A percentile compares a stretch with the other conserved stretches of the same genome.
Evolutionary conservation across 30 jellyfish, hydroid and myxozoan genomes (phyloP).

Genomic region (Sanderia malayensis): DNA sequence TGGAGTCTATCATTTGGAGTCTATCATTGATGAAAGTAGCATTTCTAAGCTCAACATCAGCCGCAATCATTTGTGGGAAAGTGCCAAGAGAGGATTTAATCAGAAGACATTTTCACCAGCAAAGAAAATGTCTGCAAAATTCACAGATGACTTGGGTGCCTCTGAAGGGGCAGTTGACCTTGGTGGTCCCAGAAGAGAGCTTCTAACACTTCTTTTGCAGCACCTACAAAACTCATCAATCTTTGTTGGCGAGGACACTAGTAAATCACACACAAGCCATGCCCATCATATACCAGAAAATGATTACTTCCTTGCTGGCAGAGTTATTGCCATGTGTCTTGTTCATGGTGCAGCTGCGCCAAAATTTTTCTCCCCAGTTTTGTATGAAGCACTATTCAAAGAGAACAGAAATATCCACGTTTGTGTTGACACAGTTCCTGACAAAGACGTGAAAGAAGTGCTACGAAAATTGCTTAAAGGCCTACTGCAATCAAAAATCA

Average conservation of each 20-base stretch:
- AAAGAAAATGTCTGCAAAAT: slow-evolving; percentile 16
- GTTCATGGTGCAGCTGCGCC: slow-evolving; percentile 32
- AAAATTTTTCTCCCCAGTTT: slow-evolving; percentile 10
- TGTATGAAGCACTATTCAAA: slow-evolving; percentile 21
- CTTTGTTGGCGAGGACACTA: slow-evolving; percentile 15
- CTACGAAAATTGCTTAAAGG: not conserved
- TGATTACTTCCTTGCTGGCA: slow-evolving; percentile 28
- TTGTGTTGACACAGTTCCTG: not conserved
- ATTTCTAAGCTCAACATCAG: slow-evolving; percentile 19
- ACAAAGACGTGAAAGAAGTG: not conserved
- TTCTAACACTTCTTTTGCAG: slow-evolving; percentile 15
- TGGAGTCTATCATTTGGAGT: no score
- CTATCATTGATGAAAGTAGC: slow-evolving; percentile 18
- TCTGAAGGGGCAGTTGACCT: slow-evolving; percentile 24
- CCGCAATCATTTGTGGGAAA: slow-evolving; percentile 22
- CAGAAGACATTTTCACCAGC: slow-evolving; percentile 15
- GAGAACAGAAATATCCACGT: slow-evolving; percentile 1
- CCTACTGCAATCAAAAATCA: no score
- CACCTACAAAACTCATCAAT: slow-evolving; percentile 1
- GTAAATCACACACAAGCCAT: slow-evolving; percentile 22
- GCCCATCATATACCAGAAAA: slow-evolving; percentile 21
- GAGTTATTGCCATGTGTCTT: slow-evolving; percentile 25
- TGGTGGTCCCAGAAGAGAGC: slow-evolving; percentile 26
- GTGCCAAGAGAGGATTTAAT: slow-evolving; percentile 22
- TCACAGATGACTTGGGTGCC: slow-evolving; percentile 25